These are phyloP conservation scores for Saguinus imperator DNA, from an alignment of 2,113 vertebrate species.

Conservation along the genomic window DNA sequence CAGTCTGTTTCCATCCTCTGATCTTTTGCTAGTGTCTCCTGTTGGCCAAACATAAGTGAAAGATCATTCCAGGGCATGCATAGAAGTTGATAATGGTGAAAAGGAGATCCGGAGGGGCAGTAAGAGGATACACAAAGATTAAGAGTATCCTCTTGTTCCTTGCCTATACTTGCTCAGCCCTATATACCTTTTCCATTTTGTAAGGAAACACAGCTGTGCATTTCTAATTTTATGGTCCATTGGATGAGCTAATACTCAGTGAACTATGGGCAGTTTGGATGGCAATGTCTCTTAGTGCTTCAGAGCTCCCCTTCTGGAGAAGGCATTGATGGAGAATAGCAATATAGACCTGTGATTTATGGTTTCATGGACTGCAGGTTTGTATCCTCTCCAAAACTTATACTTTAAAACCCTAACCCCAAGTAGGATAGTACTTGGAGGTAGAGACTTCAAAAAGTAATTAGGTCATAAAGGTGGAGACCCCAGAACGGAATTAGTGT, in stretches of 20 bases:
- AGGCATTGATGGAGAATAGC: not conserved
- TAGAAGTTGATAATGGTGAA: not conserved
- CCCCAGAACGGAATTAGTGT: no score
- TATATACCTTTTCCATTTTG: not conserved
- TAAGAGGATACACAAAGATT: not conserved
- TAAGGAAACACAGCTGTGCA: not conserved
- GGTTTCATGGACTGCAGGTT: not conserved
- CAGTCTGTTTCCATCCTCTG: not conserved
- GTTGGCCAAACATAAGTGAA: not conserved
- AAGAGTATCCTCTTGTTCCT: not conserved
- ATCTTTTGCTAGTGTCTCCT: not conserved
- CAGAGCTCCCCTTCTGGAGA: not conserved
- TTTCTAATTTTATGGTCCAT: not conserved
- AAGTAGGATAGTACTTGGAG: not conserved
- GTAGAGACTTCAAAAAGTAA: not conserved
- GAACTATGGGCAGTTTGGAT: not conserved
- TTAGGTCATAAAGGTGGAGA: not conserved
- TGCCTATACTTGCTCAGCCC: not conserved
- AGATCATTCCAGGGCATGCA: not conserved
- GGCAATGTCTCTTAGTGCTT: not conserved
- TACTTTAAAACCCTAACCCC: not conserved
- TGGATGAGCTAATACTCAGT: not conserved
- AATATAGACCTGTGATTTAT: not conserved
- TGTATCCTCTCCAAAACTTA: not conserved
- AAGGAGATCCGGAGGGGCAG: not conserved